Conservation (phyloP, 2,797 vertebrate species). For the Spinus pinus region DNA sequence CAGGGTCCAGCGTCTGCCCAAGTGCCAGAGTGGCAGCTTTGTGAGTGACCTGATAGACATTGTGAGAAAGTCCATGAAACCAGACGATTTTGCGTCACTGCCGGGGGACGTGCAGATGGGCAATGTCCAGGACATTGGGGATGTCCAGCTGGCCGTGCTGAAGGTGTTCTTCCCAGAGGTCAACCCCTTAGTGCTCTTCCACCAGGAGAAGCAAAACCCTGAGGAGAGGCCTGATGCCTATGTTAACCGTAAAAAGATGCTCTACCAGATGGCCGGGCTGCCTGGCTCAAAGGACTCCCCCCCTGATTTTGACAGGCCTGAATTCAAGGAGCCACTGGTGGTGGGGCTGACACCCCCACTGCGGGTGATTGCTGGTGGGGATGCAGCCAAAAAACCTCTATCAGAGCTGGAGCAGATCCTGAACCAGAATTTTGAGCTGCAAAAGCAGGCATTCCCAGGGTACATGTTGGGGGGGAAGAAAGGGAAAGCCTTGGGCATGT, state of each 20-base stretch:
- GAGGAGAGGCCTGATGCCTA: slow-evolving; percentile 58
- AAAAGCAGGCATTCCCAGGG: slow-evolving; percentile 50
- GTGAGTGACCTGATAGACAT: slow-evolving; percentile 53
- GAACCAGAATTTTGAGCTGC: slow-evolving; percentile 63
- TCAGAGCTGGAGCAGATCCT: slow-evolving; percentile 48
- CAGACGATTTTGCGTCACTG: not conserved
- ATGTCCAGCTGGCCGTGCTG: slow-evolving; percentile 7
- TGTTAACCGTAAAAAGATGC: slow-evolving; percentile 60
- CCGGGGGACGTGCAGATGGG: slow-evolving; percentile 62
- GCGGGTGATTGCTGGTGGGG: slow-evolving; percentile 52
- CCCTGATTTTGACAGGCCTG: slow-evolving; percentile 32
- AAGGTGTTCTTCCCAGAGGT: slow-evolving; percentile 64
- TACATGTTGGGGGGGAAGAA: slow-evolving; percentile 57
- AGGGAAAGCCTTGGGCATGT: not conserved
- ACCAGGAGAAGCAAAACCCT: slow-evolving; percentile 57
- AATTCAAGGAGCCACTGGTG: slow-evolving; percentile 59
- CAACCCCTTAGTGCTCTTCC: slow-evolving; percentile 63
- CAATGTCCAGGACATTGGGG: slow-evolving; percentile 35
- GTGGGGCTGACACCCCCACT: slow-evolving; percentile 44
- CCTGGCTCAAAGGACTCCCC: slow-evolving; percentile 49
- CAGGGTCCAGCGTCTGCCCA: slow-evolving; percentile 39
- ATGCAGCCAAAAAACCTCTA: slow-evolving; percentile 41
- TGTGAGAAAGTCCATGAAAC: slow-evolving; percentile 60
- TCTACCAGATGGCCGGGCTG: slow-evolving; percentile 55
- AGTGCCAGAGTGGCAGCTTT: not conserved